Evolutionary conservation across 2,113 vertebrate species (phyloP), one percentile per base, ranked within the genome.

Genomic region (Poeciliopsis retropinna): DNA sequence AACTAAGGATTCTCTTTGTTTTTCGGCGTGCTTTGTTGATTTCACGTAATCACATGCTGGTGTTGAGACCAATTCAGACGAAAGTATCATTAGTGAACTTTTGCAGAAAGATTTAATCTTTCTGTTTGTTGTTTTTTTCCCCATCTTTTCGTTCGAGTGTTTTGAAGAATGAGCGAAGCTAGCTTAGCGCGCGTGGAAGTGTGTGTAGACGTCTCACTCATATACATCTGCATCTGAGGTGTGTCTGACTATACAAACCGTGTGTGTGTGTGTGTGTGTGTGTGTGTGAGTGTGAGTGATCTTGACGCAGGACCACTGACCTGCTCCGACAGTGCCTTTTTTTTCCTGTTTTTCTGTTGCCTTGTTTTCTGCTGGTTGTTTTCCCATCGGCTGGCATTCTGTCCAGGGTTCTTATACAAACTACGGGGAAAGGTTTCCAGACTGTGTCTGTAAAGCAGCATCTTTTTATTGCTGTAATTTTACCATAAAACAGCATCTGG

Each of bases 11-110:
- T 96, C 93, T 96, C 93, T 95, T 90, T 88, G 94, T 96, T 95
- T 94, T 92, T 95, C 87, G 66, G 64, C 9, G 88, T 87, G 83
- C 44, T 89, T 86, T 72, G 81, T 90, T 88, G 82, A 86, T 79
- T 85, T 86, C 29, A 64, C 73, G 89, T 89, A 93, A 96, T 96
- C 94, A 90, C 94, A 96, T 95, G 97, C 96, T 97, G 96, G 95
- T 97, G 94, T 97, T 96, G 96, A 97, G 97, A 97, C 97, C 96
- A 97, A 98, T 96, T 92, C 95, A 94, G 82, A 91, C 93, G 95
- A 93, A 94, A 88, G 77, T 88, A 92, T 93, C 90, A 75, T 94
- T 90, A 89, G 71, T 80, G 86, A 69, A 73, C 76, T 84, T 77
- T 79, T 73, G 70, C 44, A 64, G 75, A 83, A 75, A 86, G 29